Base-by-base conservation (phyloP, 2,888 invertebrate genomes). In the Eueremaeus valkanovi region DNA sequence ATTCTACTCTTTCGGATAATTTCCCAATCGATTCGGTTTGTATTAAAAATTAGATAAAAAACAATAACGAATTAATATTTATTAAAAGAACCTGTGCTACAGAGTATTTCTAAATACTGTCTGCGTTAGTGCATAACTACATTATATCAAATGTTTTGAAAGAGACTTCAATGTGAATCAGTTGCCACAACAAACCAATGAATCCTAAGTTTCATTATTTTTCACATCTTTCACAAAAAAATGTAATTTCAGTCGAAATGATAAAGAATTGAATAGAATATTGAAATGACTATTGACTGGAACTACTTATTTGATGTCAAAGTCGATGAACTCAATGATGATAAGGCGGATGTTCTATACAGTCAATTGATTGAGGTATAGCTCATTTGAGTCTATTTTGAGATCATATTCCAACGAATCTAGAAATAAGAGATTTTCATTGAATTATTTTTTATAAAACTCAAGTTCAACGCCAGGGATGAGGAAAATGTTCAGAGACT, bases 361-460 rank as follows among this genome's bases (percentile, higher is more conserved):
- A 63, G 72, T 24, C 70, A 73, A 66, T 27, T 76, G 16, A 36
- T 76, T 24, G 33, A 76, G 73, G 76, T 76, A 16, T 27, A 27
- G 21, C 18, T 55, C 9, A 21, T 55, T 3, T 55, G n/a, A 21
- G 24, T 55, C 3, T 21, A 55, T 1, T 55, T 5, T 21, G 24
- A 3, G 1, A 21, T 27, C 11, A 3, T 27, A 3, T 51, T 51
- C 18, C 51, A 21, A 55, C 24, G n/a, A 21, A 55, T 55, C 1
- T 55, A 13, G 18, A 45, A 16, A 45, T 13, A 45, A 9, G 5
- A 45, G 45, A 16, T 3, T 45, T 9, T 5, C 13, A 45, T 18
- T 45, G 2, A 45, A 9, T 45, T 45, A 13, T 2, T 45, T 13
- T 45, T 2, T 5, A n/a, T n/a, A n/a, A n/a, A n/a, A n/a, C n/a